phyloP scores from a whole-genome alignment of 92 coral and sea anemone species.

The Epizoanthus ramosus region DNA sequence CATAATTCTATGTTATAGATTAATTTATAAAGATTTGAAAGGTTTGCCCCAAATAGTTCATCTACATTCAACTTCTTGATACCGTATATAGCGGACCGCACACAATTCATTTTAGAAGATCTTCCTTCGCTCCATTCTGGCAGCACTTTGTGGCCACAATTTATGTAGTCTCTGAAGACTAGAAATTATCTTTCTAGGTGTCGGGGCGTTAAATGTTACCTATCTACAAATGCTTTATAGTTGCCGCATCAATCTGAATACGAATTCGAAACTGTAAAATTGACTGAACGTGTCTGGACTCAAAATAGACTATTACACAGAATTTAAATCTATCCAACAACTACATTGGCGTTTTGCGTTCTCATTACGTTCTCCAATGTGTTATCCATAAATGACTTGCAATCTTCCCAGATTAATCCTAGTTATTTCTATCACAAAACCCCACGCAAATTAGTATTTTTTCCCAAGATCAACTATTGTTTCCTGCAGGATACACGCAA shows the following conservation, averaged over 20 bases:
- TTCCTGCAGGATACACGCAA: neutral
- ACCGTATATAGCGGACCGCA: neutral
- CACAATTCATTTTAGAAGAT: neutral
- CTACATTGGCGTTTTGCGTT: neutral
- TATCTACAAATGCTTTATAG: slow-evolving; percentile 9
- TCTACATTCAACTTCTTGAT: neutral
- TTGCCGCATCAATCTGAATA: neutral
- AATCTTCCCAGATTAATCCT: neutral
- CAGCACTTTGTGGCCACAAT: neutral
- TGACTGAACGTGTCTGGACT: neutral
- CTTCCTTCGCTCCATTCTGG: neutral
- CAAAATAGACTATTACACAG: slow-evolving; percentile 1
- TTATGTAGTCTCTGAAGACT: neutral
- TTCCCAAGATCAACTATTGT: neutral
- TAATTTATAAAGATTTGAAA: slow-evolving; percentile 36
- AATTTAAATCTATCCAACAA: neutral
- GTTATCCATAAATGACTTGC: neutral
- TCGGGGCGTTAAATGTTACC: neutral
- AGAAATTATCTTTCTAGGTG: slow-evolving; percentile 6
- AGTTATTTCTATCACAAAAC: slow-evolving; percentile 1
- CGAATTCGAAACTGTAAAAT: neutral
- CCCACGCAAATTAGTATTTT: neutral
- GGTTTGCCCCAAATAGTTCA: slow-evolving; percentile 16
- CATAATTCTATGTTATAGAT: slow-evolving; percentile 30
- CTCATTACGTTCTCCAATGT: neutral